These are phyloP conservation scores for Drosophila borborema DNA, from an alignment of 2,888 invertebrate genomes.

Conservation along the genomic window DNA sequence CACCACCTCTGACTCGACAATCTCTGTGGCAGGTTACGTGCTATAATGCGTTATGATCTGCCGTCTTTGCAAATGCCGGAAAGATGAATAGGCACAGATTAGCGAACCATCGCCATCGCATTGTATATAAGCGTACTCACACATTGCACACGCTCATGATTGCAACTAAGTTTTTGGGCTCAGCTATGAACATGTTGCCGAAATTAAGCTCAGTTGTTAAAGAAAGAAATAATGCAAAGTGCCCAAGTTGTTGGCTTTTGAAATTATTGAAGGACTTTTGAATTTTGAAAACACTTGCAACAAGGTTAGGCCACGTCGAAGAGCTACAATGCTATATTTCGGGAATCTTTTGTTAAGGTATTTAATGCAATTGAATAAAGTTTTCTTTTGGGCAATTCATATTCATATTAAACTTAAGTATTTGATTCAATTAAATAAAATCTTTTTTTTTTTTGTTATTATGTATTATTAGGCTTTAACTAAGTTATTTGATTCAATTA, in stretches of 20 bases:
- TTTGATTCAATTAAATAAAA: too few species aligned
- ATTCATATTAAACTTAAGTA: too few species aligned
- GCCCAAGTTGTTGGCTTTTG: not conserved
- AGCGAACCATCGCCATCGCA: constrained; percentile 12
- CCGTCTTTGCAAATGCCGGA: constrained; percentile 66
- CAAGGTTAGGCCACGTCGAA: not conserved
- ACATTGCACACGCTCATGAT: not conserved
- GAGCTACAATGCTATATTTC: not conserved
- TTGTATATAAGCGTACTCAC: not conserved
- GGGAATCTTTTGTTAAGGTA: too few species aligned
- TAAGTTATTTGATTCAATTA: too few species aligned
- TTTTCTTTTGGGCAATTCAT: too few species aligned
- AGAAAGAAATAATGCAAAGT: not conserved
- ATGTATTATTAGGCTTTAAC: too few species aligned
- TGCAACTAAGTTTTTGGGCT: constrained; percentile 3
- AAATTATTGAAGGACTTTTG: not conserved
- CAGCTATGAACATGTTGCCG: not conserved
- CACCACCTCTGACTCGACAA: constrained; percentile 32
- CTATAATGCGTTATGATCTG: constrained; percentile 76
- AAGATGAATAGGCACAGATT: constrained; percentile 69
- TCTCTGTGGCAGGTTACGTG: constrained; percentile 39
- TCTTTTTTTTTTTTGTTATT: too few species aligned
- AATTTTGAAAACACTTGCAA: not conserved
- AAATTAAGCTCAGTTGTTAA: not conserved
- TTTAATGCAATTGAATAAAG: too few species aligned